Evolutionary conservation across 2,888 invertebrate genomes (phyloP).

Genomic region (Cartodere bifasciata): DNA sequence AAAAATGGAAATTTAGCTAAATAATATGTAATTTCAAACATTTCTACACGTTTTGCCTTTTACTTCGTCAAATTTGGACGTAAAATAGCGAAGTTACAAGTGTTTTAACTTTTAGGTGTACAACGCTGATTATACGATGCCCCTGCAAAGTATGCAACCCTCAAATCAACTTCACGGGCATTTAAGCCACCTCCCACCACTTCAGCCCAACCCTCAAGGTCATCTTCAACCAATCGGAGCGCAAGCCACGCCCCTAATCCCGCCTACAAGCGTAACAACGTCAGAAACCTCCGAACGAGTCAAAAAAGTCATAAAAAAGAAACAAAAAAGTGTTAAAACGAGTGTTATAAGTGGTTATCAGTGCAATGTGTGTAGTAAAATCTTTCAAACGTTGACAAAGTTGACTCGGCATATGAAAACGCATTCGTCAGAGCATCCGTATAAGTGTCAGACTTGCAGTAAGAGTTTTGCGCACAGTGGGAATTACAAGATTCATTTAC

Average conservation of each 20-base stretch:
- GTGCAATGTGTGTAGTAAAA: constrained; percentile 31
- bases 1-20: no score
- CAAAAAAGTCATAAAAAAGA: no score
- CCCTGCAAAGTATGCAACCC: constrained; percentile 26
- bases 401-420: constrained; percentile 35
- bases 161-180: constrained; percentile 19
- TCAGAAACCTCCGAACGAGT: neutral
- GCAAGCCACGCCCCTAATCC: no score
- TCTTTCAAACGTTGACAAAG: constrained; percentile 31
- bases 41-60: no score
- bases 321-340: no score
- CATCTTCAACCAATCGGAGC: no score
- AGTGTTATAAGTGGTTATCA: constrained; percentile 29
- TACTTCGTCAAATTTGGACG: no score
- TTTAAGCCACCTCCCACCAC: constrained; percentile 11
- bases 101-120: no score
- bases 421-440: constrained; percentile 33
- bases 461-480: constrained; percentile 36
- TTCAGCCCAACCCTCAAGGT: constrained; percentile 13
- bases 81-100: no score
- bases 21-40: no score
- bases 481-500: constrained; percentile 34
- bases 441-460: constrained; percentile 34
- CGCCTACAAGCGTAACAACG: no score
- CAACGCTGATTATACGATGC: constrained; percentile 28